A percentile compares a stretch with the other conserved stretches of the same genome.
Conservation (phyloP, 2,113 vertebrate genomes). For the Salvelinus alpinus region DNA sequence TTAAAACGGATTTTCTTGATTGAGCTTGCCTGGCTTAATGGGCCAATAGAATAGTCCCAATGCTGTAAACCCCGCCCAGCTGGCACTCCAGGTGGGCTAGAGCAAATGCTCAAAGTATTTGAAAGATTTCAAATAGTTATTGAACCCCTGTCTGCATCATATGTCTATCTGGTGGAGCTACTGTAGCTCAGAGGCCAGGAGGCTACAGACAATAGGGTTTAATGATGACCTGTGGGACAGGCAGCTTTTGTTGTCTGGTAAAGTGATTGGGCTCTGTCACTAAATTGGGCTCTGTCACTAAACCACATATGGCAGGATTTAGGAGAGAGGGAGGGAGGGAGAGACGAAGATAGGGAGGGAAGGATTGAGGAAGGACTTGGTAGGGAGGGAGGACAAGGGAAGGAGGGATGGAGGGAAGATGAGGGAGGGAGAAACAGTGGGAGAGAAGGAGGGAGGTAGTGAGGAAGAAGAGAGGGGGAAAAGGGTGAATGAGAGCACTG, state of each 20-base stretch:
- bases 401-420: too few species aligned
- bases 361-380: too few species aligned
- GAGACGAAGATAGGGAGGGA: not conserved
- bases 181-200: conserved; percentile 25
- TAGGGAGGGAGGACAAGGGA: too few species aligned
- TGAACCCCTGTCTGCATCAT: not conserved
- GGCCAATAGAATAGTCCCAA: too few species aligned
- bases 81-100: too few species aligned
- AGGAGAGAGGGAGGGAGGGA: not conserved
- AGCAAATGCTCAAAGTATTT: too few species aligned
- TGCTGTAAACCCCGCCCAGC: too few species aligned
- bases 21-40: conserved; percentile 2
- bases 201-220: conserved; percentile 49
- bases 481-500: conserved; percentile 13
- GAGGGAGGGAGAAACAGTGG: not conserved
- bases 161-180: conserved; percentile 21
- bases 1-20: not conserved
- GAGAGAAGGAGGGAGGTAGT: not conserved
- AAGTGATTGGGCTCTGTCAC: conserved; percentile 49
- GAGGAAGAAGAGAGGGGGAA: not conserved
- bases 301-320: conserved; percentile 26
- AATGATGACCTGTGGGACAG: conserved; percentile 59
- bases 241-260: conserved; percentile 60
- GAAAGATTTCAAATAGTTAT: too few species aligned
- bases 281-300: conserved; percentile 6